Conservation (phyloP, 2,113 vertebrate genomes). For the Mus spicilegus region DNA sequence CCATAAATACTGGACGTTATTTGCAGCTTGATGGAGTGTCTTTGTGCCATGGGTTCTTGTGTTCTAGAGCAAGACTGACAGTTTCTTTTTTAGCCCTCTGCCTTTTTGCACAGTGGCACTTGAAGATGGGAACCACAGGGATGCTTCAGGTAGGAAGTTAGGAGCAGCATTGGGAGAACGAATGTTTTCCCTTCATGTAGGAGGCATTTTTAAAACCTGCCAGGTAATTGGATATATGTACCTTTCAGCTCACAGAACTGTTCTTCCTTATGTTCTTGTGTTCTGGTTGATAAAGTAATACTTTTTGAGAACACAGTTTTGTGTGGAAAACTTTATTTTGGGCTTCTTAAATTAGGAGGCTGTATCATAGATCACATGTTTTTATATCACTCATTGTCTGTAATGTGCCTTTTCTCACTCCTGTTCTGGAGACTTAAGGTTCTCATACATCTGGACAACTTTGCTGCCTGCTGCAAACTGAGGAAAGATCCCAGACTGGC, state of each 20-base stretch:
- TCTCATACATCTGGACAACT: background rate
- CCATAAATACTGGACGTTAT: conserved; percentile 69
- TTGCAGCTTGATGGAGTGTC: conserved; percentile 21
- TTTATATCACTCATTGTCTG: background rate
- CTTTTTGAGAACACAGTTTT: conserved; percentile 30
- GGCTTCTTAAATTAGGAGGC: background rate
- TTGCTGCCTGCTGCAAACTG: background rate
- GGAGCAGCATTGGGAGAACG: background rate
- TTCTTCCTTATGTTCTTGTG: background rate
- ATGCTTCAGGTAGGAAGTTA: background rate
- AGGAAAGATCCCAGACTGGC: background rate
- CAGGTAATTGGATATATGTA: background rate
- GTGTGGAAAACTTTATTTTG: background rate
- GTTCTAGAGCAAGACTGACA: background rate
- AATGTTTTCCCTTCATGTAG: background rate
- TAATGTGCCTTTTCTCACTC: background rate
- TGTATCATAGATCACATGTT: background rate
- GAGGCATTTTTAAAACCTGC: background rate
- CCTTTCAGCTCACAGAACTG: conserved; percentile 29
- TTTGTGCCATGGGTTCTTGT: background rate
- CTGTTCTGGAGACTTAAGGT: background rate
- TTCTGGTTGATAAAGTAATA: background rate
- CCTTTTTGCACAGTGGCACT: background rate
- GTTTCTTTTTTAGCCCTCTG: background rate
- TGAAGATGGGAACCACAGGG: background rate